Evolutionary conservation across 2,888 invertebrate genomes (phyloP), one percentile per base, ranked within the genome.

Genomic region (Chrysolina americana): DNA sequence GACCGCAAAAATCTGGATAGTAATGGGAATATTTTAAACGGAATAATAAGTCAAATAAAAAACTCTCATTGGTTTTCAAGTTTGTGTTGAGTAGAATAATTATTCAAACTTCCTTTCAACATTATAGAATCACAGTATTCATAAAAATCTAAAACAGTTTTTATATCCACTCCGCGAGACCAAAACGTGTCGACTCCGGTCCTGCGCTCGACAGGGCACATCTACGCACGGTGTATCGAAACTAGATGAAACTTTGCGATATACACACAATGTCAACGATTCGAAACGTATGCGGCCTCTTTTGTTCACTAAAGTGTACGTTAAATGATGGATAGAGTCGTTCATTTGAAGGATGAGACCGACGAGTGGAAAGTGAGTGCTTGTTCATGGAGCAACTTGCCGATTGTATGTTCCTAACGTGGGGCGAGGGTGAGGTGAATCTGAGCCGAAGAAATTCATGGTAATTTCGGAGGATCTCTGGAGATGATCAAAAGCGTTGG

Each of bases 271-370:
- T 23, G 50, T 66, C 66, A n/a, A 44, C 48, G 36, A 28, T n/a
- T 23, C 50, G 50, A 62, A 70, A 53, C 70, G 50, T 53, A 59
- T 59, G 41, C 70, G 66, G 64, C 44, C 59, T 68, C 71, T 65
- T 75, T 75, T 75, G 71, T 72, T 47, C 71, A 19, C 56, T 53
- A 41, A 56, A 53, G 66, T 63, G 68, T 68, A 65, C 65, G 50
- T 70, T 8, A 62, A 68, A 72, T 75, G 75, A 75, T 75, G 69
- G 75, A 75, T 75, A 41, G 68, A 56, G 62, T 69, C 68, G 71
- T 75, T 75, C 69, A 69, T 65, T 72, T 75, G 69, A 69, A 68
- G 47, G 69, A 70, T 70, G 70, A 63, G 65, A 50, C 50, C 36
- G 71, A 48, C 65, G 71, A 65, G 17, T 48, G 66, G 66, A 66